Percentiles rank a stretch among this genome's conserved stretches.
Evolutionary conservation across 2,113 vertebrate genomes (phyloP).

Genomic region (Corynorhinus townsendii): DNA sequence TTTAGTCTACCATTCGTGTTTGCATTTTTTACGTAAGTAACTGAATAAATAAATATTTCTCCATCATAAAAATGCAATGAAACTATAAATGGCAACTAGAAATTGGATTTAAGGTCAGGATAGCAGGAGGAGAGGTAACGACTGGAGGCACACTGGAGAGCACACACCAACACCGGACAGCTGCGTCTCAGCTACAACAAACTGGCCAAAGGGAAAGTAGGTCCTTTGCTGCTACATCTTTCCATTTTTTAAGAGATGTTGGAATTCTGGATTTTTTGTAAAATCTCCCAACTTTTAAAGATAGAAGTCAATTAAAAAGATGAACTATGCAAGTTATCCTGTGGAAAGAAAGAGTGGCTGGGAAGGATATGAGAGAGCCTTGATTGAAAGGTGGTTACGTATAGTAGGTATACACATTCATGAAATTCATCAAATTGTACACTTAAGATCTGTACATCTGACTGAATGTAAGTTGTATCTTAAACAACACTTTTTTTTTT

Average conservation of each 20-base stretch:
- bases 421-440: not conserved
- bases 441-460: not conserved
- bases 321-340: not conserved
- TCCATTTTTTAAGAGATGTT: not conserved
- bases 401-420: not conserved
- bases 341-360: not conserved
- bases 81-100: constrained; percentile 20
- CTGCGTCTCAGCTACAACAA: not conserved
- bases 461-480: not conserved
- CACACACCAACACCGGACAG: not conserved
- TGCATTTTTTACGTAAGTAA: not conserved
- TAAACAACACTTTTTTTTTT: not conserved
- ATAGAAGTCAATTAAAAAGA: not conserved
- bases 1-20: not conserved
- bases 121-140: not conserved
- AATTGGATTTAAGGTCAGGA: not conserved
- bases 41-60: not conserved
- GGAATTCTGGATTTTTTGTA: not conserved
- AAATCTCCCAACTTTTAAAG: not conserved
- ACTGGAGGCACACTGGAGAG: not conserved
- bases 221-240: not conserved
- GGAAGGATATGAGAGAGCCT: not conserved
- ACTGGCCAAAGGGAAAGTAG: not conserved
- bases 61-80: not conserved
- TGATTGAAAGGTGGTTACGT: not conserved